These are phyloP conservation scores for Drosophila histrio DNA, from an alignment of 2,888 invertebrate genomes.

Conservation along the genomic window DNA sequence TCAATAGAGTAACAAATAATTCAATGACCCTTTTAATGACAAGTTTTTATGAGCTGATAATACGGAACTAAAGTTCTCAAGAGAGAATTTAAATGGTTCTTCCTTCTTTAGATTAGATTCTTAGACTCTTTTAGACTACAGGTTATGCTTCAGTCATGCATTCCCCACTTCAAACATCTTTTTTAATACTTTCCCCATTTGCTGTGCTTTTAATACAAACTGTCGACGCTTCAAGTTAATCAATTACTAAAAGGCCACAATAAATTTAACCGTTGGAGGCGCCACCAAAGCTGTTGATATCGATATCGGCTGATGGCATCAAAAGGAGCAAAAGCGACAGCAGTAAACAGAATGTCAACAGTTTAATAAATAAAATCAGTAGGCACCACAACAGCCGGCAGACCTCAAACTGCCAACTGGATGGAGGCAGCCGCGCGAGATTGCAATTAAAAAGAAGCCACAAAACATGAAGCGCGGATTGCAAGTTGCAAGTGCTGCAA, in stretches of 20 bases:
- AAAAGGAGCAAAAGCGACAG: constrained; percentile 19
- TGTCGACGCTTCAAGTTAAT: constrained; percentile 41
- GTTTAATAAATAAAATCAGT: constrained; percentile 81
- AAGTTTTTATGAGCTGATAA: background rate
- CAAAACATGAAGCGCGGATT: constrained; percentile 29
- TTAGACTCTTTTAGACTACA: background rate
- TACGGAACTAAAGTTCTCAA: background rate
- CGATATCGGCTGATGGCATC: constrained; percentile 58
- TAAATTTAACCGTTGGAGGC: constrained; percentile 66
- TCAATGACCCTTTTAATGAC: background rate
- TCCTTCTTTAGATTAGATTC: background rate
- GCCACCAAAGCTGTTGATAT: constrained; percentile 54
- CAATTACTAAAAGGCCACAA: constrained; percentile 57
- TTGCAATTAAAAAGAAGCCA: constrained; percentile 62
- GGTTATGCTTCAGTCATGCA: background rate
- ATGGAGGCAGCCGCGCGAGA: constrained; percentile 38
- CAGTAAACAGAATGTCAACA: constrained; percentile 74
- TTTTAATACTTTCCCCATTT: background rate
- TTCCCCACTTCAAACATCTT: background rate
- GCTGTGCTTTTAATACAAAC: constrained; percentile 11
- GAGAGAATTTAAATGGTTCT: no score
- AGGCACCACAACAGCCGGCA: constrained; percentile 43
- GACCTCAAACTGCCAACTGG: constrained; percentile 11
- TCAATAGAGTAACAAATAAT: background rate
- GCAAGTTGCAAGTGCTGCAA: constrained; percentile 35